phyloP scores from a whole-genome alignment of 2,113 vertebrate species.

The Oncorhynchus keta region DNA sequence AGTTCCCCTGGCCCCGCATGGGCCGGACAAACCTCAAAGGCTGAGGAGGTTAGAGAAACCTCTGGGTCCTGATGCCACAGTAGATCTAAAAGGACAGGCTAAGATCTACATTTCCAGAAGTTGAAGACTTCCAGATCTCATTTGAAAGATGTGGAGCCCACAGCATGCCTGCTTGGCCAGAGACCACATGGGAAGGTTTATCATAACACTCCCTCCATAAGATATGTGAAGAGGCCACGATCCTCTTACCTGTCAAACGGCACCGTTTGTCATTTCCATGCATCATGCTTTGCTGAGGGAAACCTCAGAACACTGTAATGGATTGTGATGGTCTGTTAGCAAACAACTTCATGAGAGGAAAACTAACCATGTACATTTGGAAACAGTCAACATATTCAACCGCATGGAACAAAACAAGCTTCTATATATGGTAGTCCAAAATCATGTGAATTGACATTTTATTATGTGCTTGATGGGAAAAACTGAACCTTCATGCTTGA shows the following conservation, averaged over 20 bases:
- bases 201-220: constrained; percentile 14
- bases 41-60: neutral
- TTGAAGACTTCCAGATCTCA: constrained; percentile 30
- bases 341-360: constrained; percentile 15
- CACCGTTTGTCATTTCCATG: constrained; percentile 14
- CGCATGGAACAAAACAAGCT: constrained; percentile 1
- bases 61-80: neutral
- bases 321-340: constrained; percentile 35
- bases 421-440: constrained; percentile 22
- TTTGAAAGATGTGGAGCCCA: constrained; percentile 25
- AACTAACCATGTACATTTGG: constrained; percentile 16
- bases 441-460: constrained; percentile 8
- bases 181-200: constrained; percentile 8
- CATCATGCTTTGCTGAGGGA: constrained; percentile 6
- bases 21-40: neutral
- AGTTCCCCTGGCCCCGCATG: neutral
- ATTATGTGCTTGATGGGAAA: neutral
- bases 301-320: constrained; percentile 26
- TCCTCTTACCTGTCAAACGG: constrained; percentile 27
- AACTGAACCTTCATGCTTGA: neutral
- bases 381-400: constrained; percentile 3
- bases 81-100: neutral
- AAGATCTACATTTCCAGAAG: constrained; percentile 1
- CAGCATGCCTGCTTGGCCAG: neutral
- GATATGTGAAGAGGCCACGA: constrained; percentile 19